Evolutionary conservation across 1,140 invertebrate species (phyloP).

Genomic region (Campoletis sonorensis): DNA sequence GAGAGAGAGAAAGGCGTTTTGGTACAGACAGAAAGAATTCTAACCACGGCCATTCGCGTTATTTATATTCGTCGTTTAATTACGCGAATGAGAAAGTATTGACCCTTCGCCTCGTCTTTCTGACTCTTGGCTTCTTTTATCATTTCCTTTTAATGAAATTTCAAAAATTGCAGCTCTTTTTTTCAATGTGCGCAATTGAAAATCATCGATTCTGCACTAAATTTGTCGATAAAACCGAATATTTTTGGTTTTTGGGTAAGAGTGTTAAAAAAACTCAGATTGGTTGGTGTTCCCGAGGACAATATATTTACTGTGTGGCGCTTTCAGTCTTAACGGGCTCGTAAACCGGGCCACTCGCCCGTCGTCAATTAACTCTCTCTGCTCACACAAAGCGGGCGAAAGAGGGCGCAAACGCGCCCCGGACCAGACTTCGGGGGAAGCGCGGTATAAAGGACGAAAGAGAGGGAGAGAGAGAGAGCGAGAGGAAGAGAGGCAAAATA

Average conservation of each 20-base stretch:
- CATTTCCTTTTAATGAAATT: background rate
- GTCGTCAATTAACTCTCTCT: conserved; percentile 60
- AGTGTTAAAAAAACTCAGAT: background rate
- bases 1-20: conserved; percentile 2
- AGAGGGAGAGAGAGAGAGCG: background rate
- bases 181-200: background rate
- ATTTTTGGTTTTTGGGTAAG: background rate
- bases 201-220: background rate
- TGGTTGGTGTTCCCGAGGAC: conserved; percentile 41
- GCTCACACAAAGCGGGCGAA: conserved; percentile 39
- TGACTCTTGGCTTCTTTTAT: too few species aligned
- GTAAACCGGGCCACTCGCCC: conserved; percentile 56
- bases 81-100: conserved; percentile 46
- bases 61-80: conserved; percentile 54
- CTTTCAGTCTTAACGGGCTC: conserved; percentile 56
- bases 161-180: too few species aligned
- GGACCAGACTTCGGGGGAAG: conserved; percentile 28
- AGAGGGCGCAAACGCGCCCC: conserved; percentile 28
- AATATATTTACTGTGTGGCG: conserved; percentile 58
- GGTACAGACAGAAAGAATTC: conserved; percentile 26
- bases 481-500: background rate
- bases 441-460: conserved; percentile 42
- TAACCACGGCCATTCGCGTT: conserved; percentile 40
- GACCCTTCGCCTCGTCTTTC: background rate
- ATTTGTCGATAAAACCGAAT: background rate